Base-by-base conservation (phyloP, 1,140 invertebrate genomes). In the Drosophila ambigua region DNA sequence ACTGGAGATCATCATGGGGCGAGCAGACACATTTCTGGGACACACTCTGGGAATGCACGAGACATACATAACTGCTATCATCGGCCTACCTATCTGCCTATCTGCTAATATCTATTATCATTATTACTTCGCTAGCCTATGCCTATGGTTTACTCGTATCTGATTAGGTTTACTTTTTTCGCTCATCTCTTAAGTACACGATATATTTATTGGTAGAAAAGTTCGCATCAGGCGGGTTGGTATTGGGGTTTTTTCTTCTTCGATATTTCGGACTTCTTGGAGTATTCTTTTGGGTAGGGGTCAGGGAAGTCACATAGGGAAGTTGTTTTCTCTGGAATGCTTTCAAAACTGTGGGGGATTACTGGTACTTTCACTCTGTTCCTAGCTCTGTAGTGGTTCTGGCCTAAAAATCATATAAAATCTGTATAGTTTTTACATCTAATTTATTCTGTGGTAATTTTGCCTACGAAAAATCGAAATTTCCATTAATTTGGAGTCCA, bases 1-100 rank as follows among this genome's bases (percentile, higher is more conserved):
- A 15, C 35, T 52, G 58, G 78, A 81, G 78, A 81, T 80, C 78
- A 77, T 75, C 65, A 72, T 76, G 79, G 72, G 31, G 35, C 11
- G 35, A 39, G 35, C 11, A 13, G 35, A 39, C 35, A 28, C 26
- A 39, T 35, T 11, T 39, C 26, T 28, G 5, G 35, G 11, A 79
- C 59, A 74, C 53, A 59, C 52, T 58, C 46, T 28, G 53, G 69
- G 59, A 73, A 74, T 74, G 72, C 59, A 41, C 31, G 26, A 50
- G 69, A 53, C 26, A 39, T 66, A 39, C 49, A n/a, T 48, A 28
- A 9, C 39, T 54, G 26, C 24, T 24, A 24, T 24, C 23, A 24
- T 24, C 23, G 2, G 23, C 23, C 23, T 24, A 13, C 16, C 24
- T 20, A 24, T 24, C 4, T 4, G 23, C 23, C 66, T 81, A 81